Conservation (phyloP, 2,113 vertebrate genomes). For the Nerophis lumbriciformis region DNA sequence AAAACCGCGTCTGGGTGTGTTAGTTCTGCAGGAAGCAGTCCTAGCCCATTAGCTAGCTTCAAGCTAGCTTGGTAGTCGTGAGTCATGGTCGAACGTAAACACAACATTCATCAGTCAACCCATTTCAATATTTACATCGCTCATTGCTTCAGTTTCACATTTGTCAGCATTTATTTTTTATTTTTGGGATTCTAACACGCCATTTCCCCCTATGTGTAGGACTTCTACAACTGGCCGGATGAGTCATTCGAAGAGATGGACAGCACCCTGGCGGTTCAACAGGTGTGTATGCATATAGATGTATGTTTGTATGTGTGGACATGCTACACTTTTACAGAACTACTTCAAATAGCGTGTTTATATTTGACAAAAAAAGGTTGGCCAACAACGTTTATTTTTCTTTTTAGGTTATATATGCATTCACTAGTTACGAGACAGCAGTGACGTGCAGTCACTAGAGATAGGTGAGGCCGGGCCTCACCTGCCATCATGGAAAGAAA, state of each 20-base stretch:
- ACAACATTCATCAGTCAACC: neutral
- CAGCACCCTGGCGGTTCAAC: conserved; percentile 95
- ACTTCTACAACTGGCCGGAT: conserved; percentile 99
- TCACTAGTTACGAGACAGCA: too few species aligned
- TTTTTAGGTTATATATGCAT: too few species aligned
- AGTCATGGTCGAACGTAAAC: neutral
- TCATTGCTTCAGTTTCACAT: too few species aligned
- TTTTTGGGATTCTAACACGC: neutral
- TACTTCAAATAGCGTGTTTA: too few species aligned
- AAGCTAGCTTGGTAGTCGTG: conserved; percentile 12
- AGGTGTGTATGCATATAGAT: conserved; percentile 69
- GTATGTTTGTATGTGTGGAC: too few species aligned
- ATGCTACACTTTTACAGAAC: too few species aligned
- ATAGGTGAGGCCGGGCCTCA: too few species aligned
- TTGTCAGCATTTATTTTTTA: neutral
- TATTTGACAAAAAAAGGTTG: too few species aligned
- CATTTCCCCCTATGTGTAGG: conserved; percentile 62
- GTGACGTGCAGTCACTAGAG: too few species aligned
- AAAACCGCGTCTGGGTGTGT: neutral
- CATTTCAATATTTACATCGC: neutral
- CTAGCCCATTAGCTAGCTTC: conserved; percentile 6
- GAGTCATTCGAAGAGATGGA: conserved; percentile 99
- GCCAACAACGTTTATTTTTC: too few species aligned
- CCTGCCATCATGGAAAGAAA: too few species aligned
- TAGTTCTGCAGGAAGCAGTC: conserved; percentile 37